phyloP scores from a whole-genome alignment of 2,888 invertebrate species.

The Pachycephus smyrnensis region DNA sequence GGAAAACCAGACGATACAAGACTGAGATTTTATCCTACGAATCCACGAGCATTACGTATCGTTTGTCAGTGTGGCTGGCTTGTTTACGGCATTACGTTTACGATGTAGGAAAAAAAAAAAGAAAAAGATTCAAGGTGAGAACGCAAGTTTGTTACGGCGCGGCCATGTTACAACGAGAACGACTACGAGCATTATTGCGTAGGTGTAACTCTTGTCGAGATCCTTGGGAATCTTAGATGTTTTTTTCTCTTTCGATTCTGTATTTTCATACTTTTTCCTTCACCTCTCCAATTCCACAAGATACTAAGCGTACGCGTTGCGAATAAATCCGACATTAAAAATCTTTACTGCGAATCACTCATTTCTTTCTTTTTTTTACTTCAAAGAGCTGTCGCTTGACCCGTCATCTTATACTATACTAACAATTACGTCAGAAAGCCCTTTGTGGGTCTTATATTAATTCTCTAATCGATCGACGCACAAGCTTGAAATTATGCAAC shows the following conservation, averaged over 20 bases:
- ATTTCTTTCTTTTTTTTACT: neutral
- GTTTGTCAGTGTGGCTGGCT: constrained; percentile 30
- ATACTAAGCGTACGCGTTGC: neutral
- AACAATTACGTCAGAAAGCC: neutral
- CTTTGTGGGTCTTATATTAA: neutral
- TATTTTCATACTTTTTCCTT: neutral
- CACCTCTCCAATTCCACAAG: neutral
- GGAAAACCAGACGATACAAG: neutral
- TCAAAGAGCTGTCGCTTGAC: neutral
- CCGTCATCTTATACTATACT: neutral
- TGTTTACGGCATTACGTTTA: constrained; percentile 21
- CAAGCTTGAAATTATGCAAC: too few species aligned
- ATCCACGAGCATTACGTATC: constrained; percentile 7
- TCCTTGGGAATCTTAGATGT: neutral
- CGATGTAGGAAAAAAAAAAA: neutral
- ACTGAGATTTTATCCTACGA: neutral
- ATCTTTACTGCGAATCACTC: neutral
- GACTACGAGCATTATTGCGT: neutral
- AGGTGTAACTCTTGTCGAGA: neutral
- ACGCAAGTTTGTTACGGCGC: neutral
- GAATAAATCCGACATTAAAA: neutral
- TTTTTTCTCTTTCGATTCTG: neutral
- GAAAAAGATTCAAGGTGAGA: neutral
- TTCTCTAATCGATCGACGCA: neutral
- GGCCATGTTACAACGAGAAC: neutral